Base-by-base conservation (phyloP, 2,888 invertebrate species). In the Platycnemis pennipes region DNA sequence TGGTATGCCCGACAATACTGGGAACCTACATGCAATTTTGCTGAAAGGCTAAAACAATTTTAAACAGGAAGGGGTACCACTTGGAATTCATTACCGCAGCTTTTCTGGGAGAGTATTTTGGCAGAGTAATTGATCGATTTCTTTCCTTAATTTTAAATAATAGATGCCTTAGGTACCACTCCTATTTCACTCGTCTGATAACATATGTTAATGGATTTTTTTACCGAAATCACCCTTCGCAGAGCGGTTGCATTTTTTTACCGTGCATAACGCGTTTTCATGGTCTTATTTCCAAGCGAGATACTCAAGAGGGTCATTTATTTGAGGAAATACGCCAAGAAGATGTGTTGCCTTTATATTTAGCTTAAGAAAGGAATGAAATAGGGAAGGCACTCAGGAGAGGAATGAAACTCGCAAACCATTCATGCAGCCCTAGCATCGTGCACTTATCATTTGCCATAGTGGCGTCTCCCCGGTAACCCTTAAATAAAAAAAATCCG, bases 291-390 rank as follows among this genome's bases (percentile, higher is more conserved):
- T 77, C 31, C 37, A n/a, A 37, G 11, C 11, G 37, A 7, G 77
- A 37, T 77, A 77, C 31, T 37, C 37, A 37, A 13, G 37, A 77
- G 37, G 37, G 37, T 31, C 31, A 37, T 37, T 77, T 16, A 77
- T 77, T 22, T 2, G 31, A 16, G 37, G 77, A 37, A 77, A 77
- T 31, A 31, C 77, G 37, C 77, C 37, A 16, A 11, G 37, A 77
- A 77, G 77, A 77, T 77, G 77, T 77, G 77, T 77, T 77, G 77
- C 77, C 77, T 77, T 77, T 77, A 77, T 11, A 77, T 77, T 77
- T 77, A 77, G 77, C 77, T 77, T 77, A 16, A 31, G 77, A 37
- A 77, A 77, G n/a, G 77, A 77, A 77, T 77, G 37, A 77, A 77
- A 77, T 77, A 77, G 77, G 77, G 77, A 77, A 77, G 77, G 37